Base-by-base conservation (phyloP, 1,140 invertebrate species). In the Drosophila oshimai region DNA sequence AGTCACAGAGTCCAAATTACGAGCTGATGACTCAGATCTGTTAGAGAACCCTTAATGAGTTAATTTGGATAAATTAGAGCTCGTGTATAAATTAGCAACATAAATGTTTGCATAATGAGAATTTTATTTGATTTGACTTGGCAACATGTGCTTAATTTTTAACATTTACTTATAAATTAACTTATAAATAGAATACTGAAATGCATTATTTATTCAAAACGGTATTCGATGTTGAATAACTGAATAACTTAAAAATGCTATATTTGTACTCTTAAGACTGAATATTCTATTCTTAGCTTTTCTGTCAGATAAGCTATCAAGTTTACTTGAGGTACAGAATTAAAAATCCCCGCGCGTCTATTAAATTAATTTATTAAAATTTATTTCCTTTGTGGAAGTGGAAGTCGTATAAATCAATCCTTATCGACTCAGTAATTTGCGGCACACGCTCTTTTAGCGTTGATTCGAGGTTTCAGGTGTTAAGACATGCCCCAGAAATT, bases 371-470 rank as follows among this genome's bases (percentile, higher is more conserved):
- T 34, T 22, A n/a, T 45, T 28, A 15, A 5, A 17, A 22, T 58
- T n/a, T 31, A 44, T 31, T 44, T 57, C 18, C 57, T 24, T 0
- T 6, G n/a, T 41, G 1, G 13, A 60, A 41, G 17, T 60, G 17
- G 33, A 13, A 31, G 12, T 31, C 5, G 12, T 17, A 39, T 24
- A 17, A 39, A 20, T 49, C 26, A 15, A 50, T 60, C 37, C 53
- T 71, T 71, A 67, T 61, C 39, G 28, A 51, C 33, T 51, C 15
- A 7, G 41, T 64, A 51, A 60, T 57, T 47, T 39, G 34, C 5
- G 53, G 33, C 47, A 73, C 61, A 74, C 62, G 74, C 33, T 70
- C 45, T 50, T 31, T 83, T 70, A 84, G 69, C 74, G 74, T 70
- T 49, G 49, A 61, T 74, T 61, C 34, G 50, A 74, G 47, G 74